Base-by-base conservation (phyloP, 1,140 invertebrate genomes). In the Planococcus citri region DNA sequence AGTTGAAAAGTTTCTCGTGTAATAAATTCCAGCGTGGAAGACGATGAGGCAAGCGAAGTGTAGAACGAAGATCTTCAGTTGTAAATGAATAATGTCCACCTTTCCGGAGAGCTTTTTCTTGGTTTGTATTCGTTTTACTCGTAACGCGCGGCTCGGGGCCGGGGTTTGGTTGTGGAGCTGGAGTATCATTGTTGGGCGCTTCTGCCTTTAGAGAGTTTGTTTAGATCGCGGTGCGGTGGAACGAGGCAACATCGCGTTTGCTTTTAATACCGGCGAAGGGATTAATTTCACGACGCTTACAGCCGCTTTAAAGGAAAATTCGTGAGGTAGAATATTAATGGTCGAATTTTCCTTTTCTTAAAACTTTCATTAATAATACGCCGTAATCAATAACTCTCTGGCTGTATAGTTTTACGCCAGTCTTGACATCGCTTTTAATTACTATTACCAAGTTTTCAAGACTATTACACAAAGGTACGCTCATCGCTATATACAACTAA, bases 301-400 rank as follows among this genome's bases (percentile, higher is more conserved):
- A 51, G 41, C n/a, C 41, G 41, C n/a, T 51, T 51, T 51, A 20
- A 51, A 51, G 41, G 10, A 20, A 20, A n/a, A 51, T 51, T 51
- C 60, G 60, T 64, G 25, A 64, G 60, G 21, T 24, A 27, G 60
- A 64, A 64, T 25, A 64, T 64, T 64, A 64, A 64, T 64, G 60
- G 60, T 64, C 22, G 60, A 64, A 64, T 64, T 64, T 64, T 64
- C 60, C 25, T 25, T 25, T 64, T 64, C 60, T 64, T 25, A 64
- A 64, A 64, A 64, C 60, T 64, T 64, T 64, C 60, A 64, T 64
- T 64, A 64, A 64, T 64, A 64, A 64, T 64, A 27, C 21, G 25
- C 21, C 17, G 60, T 64, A 64, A 64, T 64, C 60, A 64, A 64
- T 64, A 64, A 64, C 22, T 27, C 3, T 22, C 3, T 51, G 41